These are phyloP conservation scores for Drosophila repleta DNA, from an alignment of 1,140 invertebrate genomes.

Conservation along the genomic window DNA sequence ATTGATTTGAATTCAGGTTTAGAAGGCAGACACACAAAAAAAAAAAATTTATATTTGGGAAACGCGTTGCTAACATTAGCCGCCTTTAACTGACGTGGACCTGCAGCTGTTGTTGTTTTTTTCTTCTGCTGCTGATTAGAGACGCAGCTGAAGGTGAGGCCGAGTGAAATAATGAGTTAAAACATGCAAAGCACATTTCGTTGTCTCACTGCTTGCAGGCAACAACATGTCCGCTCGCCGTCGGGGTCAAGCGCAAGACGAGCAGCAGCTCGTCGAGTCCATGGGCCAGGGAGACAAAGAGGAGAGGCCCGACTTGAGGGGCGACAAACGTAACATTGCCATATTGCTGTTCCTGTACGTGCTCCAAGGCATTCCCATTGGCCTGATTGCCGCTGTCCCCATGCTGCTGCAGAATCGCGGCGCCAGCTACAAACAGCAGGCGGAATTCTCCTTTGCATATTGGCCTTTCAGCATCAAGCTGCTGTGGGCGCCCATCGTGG, in stretches of 20 bases:
- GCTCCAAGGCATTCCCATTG: slow-evolving; percentile 98
- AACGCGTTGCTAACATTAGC: not conserved
- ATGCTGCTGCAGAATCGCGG: slow-evolving; percentile 96
- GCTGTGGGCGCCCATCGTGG: slow-evolving; percentile 99
- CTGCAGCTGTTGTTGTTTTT: slow-evolving; percentile 22
- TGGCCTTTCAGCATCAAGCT: slow-evolving; percentile 99
- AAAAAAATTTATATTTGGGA: not conserved
- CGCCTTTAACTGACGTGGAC: slow-evolving; percentile 47
- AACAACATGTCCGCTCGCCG: slow-evolving; percentile 46
- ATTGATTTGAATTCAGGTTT: not conserved
- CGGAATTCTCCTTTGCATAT: slow-evolving; percentile 98
- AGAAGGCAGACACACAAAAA: not conserved
- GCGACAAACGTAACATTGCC: slow-evolving; percentile 91
- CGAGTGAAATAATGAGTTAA: slow-evolving; percentile 5
- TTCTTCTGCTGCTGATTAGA: slow-evolving; percentile 29
- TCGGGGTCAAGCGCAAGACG: slow-evolving; percentile 14
- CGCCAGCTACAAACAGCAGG: slow-evolving; percentile 96
- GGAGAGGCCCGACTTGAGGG: slow-evolving; percentile 86
- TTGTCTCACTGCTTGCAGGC: not conserved
- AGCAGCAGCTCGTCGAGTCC: slow-evolving; percentile 3
- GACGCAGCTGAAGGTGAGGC: slow-evolving; percentile 20
- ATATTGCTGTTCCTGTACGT: slow-evolving; percentile 96
- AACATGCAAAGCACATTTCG: slow-evolving; percentile 8
- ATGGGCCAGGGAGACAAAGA: slow-evolving; percentile 26
- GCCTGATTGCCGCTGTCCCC: slow-evolving; percentile 95